Evolutionary conservation across 2,797 vertebrate species (phyloP).

Genomic region (Melanotaenia parkinsoni): DNA sequence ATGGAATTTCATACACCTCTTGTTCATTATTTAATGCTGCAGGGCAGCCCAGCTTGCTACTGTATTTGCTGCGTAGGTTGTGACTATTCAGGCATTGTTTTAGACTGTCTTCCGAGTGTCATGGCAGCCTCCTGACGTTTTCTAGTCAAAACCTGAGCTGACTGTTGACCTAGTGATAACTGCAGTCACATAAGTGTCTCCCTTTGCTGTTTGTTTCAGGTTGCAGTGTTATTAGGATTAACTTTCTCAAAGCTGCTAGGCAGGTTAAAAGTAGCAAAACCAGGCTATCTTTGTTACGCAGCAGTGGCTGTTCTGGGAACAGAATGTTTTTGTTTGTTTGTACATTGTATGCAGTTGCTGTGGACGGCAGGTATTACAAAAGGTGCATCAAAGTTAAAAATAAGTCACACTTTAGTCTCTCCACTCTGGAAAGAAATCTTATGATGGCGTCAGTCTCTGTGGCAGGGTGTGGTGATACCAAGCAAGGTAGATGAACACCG

Average conservation of each 20-base stretch:
- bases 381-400: neutral
- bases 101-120: neutral
- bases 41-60: neutral
- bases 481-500: neutral
- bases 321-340: neutral
- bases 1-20: neutral
- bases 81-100: neutral
- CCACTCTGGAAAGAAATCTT: neutral
- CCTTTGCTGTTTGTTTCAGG: slow-evolving; percentile 22
- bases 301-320: neutral
- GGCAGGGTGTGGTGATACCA: slow-evolving; percentile 37
- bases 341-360: neutral
- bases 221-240: slow-evolving; percentile 51
- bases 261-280: slow-evolving; percentile 55
- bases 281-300: slow-evolving; percentile 24
- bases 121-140: slow-evolving; percentile 5
- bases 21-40: neutral
- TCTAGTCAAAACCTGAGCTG: neutral
- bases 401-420: neutral
- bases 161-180: slow-evolving; percentile 27
- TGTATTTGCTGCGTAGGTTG: neutral
- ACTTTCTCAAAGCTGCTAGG: slow-evolving; percentile 49
- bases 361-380: neutral
- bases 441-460: neutral
- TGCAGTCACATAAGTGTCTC: slow-evolving; percentile 36